Evolutionary conservation across 2,888 invertebrate species (phyloP), one percentile per base, ranked within the genome.

Genomic region (Acanthosoma haemorrhoidale): DNA sequence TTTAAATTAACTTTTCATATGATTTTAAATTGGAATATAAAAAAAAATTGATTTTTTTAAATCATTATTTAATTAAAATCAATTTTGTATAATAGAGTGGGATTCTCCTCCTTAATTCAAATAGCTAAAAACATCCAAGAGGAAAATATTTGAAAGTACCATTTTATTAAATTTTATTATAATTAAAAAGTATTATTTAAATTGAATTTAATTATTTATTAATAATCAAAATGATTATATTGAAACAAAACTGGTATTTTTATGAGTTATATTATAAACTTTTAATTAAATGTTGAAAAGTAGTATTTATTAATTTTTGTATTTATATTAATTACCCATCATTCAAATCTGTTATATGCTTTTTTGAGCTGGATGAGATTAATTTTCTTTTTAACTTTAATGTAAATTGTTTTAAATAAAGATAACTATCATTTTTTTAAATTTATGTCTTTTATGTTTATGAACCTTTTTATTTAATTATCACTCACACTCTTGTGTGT

Each of bases 381-480:
- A 51, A 25, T 51, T 51, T 51, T 25, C 51, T 25, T 51, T 51
- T 51, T 51, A 25, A 51, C 25, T 51, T 25, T 25, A 25, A 21
- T 51, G 51, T 51, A 51, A 51, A 51, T 51, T 51, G 51, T 51
- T 51, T 51, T 51, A 51, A 51, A 51, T 51, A 51, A 51, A 51
- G 51, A 51, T 51, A 51, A 51, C 29, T 51, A 51, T 51, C 51
- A 51, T 51, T 51, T 51, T 51, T 51, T 51, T n/a, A n/a, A n/a
- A n/a, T n/a, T n/a, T n/a, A n/a, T n/a, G n/a, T n/a, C n/a, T n/a
- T n/a, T n/a, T n/a, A n/a, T n/a, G 16, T 11, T 39, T 13, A 18
- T 41, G 41, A 41, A 41, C 4, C 3, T 18, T 18, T 41, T 41
- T 9, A 41, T 41, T 41, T 4, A 15, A 2, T 5, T 5, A 16